Conservation (phyloP, 2,113 vertebrate genomes). For the Athene noctua region DNA sequence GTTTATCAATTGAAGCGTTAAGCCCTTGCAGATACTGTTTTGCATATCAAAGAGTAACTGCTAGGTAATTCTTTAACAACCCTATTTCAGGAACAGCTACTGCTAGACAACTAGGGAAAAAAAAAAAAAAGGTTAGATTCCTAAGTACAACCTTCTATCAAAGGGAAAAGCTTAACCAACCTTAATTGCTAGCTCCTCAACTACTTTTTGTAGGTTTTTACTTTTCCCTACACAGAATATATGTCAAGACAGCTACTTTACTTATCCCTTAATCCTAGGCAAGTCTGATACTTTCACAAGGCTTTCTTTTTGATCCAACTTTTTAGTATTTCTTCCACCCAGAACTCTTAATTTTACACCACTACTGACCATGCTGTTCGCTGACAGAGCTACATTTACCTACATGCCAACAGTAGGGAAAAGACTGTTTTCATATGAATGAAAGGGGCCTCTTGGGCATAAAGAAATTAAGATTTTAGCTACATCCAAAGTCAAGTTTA, state of each 20-base stretch:
- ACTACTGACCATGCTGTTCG: background rate
- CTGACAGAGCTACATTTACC: background rate
- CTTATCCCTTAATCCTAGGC: background rate
- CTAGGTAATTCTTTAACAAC: background rate
- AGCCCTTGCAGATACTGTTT: background rate
- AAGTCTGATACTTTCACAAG: background rate
- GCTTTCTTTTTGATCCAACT: background rate
- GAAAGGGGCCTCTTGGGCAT: background rate
- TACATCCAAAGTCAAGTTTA: background rate
- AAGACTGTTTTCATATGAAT: background rate
- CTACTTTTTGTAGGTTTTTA: background rate
- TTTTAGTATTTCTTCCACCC: background rate
- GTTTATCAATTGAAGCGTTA: background rate
- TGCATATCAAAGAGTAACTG: background rate
- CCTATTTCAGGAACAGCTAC: background rate
- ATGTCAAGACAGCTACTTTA: background rate
- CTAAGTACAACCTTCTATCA: background rate
- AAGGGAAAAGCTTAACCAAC: background rate
- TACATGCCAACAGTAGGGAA: background rate
- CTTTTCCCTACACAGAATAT: background rate
- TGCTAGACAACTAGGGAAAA: background rate
- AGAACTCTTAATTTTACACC: background rate
- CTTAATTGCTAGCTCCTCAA: background rate
- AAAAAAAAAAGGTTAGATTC: background rate
- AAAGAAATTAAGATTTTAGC: background rate